phyloP scores from a whole-genome alignment of 2,888 invertebrate genomes.

The Scaptomyza polygonia region DNA sequence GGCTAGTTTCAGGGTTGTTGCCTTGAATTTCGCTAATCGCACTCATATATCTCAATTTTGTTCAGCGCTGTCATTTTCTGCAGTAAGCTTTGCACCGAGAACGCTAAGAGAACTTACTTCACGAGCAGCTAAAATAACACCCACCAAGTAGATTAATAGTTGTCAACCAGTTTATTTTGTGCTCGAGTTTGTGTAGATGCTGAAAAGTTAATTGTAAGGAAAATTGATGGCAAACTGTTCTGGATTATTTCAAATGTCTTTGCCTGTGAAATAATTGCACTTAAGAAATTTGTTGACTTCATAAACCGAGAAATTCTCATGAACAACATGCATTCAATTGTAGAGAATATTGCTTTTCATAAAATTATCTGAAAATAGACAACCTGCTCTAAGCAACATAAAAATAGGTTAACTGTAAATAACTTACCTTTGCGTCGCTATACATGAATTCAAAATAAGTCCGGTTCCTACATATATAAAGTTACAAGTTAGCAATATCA shows the following conservation, averaged over 20 bases:
- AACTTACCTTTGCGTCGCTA: no score
- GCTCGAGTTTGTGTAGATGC: conserved; percentile 20
- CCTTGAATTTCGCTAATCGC: conserved; percentile 58
- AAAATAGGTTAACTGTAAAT: no score
- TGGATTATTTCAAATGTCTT: conserved; percentile 25
- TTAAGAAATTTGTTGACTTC: conserved; percentile 4
- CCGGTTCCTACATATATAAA: no score
- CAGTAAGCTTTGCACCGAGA: not conserved
- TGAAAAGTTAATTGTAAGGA: conserved; percentile 35
- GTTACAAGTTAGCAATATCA: no score
- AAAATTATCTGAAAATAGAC: not conserved
- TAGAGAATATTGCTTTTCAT: not conserved
- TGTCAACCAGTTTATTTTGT: conserved; percentile 23
- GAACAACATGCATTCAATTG: not conserved
- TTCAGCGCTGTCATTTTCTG: conserved; percentile 9
- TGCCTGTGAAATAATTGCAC: conserved; percentile 7
- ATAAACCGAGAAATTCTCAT: not conserved
- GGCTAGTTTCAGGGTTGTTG: conserved; percentile 40
- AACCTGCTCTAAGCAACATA: not conserved
- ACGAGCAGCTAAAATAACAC: conserved; percentile 19
- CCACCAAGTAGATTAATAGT: conserved; percentile 40
- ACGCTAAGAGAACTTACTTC: not conserved
- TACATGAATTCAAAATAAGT: no score
- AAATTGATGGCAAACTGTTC: conserved; percentile 11
- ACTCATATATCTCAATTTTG: conserved; percentile 15